Conservation (phyloP, 1,140 invertebrate genomes). For the Phthorimaea operculella region DNA sequence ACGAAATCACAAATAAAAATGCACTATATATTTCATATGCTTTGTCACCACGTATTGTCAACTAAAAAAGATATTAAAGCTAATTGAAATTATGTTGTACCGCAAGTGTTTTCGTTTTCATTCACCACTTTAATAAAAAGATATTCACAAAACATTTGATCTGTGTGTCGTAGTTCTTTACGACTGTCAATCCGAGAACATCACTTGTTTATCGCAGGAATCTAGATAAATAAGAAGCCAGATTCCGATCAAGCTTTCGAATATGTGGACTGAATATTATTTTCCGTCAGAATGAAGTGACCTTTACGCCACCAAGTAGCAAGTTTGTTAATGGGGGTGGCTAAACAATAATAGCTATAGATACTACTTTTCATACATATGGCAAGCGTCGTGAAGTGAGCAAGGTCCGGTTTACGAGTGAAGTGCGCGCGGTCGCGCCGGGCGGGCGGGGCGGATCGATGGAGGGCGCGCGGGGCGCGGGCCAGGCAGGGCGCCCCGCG, state of each 20-base stretch:
- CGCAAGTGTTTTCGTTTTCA: too few species aligned
- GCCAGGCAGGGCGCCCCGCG: too few species aligned
- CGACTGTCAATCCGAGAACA: background rate
- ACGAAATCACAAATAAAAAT: too few species aligned
- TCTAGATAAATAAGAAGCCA: background rate
- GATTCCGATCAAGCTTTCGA: background rate
- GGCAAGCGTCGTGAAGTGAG: slow-evolving; percentile 47
- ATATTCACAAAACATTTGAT: too few species aligned
- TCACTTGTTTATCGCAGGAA: background rate
- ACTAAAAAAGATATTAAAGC: too few species aligned
- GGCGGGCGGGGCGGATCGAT: slow-evolving; percentile 49
- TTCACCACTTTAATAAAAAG: too few species aligned
- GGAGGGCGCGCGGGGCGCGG: slow-evolving; percentile 10
- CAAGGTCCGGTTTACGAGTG: slow-evolving; percentile 22
- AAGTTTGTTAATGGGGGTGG: slow-evolving; percentile 43
- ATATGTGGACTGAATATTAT: background rate
- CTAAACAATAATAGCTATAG: slow-evolving; percentile 57
- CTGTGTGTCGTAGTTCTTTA: background rate
- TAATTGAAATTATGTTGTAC: too few species aligned
- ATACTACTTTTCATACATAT: slow-evolving; percentile 59
- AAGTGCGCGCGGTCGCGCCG: slow-evolving; percentile 41
- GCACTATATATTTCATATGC: too few species aligned
- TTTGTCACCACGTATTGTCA: too few species aligned
- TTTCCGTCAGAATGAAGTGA: slow-evolving; percentile 16
- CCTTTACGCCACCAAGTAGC: slow-evolving; percentile 30